Evolutionary conservation across 2,888 invertebrate genomes (phyloP).

Genomic region (Muscina levida): DNA sequence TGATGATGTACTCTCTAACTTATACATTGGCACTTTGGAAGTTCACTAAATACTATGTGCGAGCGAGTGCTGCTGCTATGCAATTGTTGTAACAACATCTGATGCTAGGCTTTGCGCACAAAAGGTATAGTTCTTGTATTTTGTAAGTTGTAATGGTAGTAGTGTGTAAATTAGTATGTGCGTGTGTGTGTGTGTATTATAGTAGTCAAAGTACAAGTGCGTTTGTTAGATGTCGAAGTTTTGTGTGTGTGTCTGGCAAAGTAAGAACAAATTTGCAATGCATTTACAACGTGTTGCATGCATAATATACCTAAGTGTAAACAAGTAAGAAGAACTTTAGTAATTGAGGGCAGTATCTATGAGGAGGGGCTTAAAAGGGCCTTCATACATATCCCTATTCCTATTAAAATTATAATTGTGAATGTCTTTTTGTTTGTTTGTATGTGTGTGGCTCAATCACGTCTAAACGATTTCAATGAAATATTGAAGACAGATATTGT

Average conservation of each 20-base stretch:
- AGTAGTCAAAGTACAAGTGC: background rate
- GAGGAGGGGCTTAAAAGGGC: too few relatives aligned
- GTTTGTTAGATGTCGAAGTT: too few relatives aligned
- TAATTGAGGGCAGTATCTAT: too few relatives aligned
- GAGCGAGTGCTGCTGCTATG: background rate
- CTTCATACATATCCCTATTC: too few relatives aligned
- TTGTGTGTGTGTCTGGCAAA: constrained; percentile 2
- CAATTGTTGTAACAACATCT: background rate
- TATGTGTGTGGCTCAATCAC: too few relatives aligned
- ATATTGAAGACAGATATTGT: too few relatives aligned
- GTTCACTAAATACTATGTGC: too few relatives aligned
- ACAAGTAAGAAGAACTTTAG: background rate
- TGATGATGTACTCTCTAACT: background rate
- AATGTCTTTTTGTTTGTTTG: too few relatives aligned
- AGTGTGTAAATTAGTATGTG: background rate
- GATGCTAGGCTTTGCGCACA: background rate
- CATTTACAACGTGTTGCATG: constrained; percentile 49
- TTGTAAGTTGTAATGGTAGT: too few relatives aligned
- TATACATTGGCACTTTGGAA: constrained; percentile 1
- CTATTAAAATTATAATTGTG: too few relatives aligned
- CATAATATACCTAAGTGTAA: constrained; percentile 20
- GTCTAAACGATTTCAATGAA: too few relatives aligned
- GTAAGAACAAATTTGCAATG: constrained; percentile 34
- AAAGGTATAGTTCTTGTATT: too few relatives aligned
- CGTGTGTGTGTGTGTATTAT: background rate